These are phyloP conservation scores for Anolis sagrei DNA, from an alignment of 2,113 vertebrate genomes.

Conservation along the genomic window DNA sequence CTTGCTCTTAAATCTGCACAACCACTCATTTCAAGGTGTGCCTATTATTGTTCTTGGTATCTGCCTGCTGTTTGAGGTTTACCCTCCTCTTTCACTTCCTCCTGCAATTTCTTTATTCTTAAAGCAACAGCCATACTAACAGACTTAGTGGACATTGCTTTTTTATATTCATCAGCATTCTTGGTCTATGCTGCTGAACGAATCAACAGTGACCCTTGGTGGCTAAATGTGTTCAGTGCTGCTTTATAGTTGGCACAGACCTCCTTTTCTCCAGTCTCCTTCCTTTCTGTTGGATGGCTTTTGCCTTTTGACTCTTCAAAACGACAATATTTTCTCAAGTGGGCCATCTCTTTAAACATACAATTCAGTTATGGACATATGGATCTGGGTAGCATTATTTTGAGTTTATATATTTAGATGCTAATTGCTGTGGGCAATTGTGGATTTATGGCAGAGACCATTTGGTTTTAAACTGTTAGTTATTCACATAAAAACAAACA, in stretches of 20 bases:
- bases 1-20: not conserved
- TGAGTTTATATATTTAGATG: not conserved
- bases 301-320: not conserved
- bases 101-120: not conserved
- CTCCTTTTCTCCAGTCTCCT: not conserved
- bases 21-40: not conserved
- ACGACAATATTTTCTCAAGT: not conserved
- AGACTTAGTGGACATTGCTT: not conserved
- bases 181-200: slow-evolving; percentile 29
- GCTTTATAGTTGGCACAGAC: slow-evolving; percentile 2
- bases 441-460: not conserved
- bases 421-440: not conserved
- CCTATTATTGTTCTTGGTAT: not conserved
- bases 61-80: not conserved
- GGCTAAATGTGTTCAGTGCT: slow-evolving; percentile 55
- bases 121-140: not conserved
- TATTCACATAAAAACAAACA: not conserved
- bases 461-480: not conserved
- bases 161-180: not conserved
- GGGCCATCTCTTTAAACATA: not conserved
- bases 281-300: not conserved
- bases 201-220: slow-evolving; percentile 71
- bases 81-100: not conserved
- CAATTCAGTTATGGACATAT: not conserved
- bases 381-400: rapidly evolving